phyloP scores from a whole-genome alignment of 2,888 invertebrate genomes.

The Mythimna lalbum region DNA sequence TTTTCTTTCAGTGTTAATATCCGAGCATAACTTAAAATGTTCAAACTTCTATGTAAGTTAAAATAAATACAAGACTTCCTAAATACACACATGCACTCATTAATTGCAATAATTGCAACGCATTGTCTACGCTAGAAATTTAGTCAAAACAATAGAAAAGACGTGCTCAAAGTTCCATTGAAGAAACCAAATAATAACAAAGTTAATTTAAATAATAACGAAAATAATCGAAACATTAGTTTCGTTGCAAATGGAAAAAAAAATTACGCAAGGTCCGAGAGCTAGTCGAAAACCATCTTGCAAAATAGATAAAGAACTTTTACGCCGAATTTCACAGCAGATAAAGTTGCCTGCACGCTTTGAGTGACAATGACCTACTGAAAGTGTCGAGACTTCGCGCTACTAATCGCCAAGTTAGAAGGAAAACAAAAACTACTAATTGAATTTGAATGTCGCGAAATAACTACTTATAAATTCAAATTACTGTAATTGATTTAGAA shows the following conservation, averaged over 20 bases:
- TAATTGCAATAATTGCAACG: conserved; percentile 28
- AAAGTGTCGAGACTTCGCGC: conserved; percentile 69
- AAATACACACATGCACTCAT: not conserved
- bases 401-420: conserved; percentile 42
- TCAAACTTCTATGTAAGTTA: not conserved
- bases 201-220: conserved; percentile 34
- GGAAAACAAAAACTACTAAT: conserved; percentile 46
- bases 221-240: conserved; percentile 36
- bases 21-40: not conserved
- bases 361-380: conserved; percentile 87
- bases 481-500: not conserved
- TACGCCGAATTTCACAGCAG: conserved; percentile 84
- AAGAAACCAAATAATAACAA: conserved; percentile 35
- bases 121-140: conserved; percentile 35
- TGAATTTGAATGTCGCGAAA: conserved; percentile 28
- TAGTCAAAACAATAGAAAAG: conserved; percentile 24
- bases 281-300: conserved; percentile 76
- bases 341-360: conserved; percentile 80
- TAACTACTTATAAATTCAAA: not conserved
- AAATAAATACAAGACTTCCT: conserved; percentile 3
- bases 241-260: conserved; percentile 72
- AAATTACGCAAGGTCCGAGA: conserved; percentile 77
- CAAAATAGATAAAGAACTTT: conserved; percentile 82
- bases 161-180: conserved; percentile 28
- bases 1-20: not conserved